Conservation (phyloP, 2,113 vertebrate genomes). For the Corydoras maculifer region DNA sequence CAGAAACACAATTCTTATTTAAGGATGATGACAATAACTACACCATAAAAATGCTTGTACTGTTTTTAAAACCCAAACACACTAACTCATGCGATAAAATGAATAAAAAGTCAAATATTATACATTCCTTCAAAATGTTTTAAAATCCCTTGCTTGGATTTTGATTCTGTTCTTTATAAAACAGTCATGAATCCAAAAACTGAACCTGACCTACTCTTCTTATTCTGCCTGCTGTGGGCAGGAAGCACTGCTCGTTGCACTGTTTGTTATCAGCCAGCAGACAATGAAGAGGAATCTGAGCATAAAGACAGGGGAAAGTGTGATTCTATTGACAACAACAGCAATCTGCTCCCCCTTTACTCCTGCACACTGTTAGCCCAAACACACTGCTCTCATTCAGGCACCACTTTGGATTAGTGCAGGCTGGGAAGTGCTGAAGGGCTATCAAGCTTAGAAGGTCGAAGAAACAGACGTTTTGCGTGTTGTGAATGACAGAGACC, state of each 20-base stretch:
- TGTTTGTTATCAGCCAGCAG: slow-evolving; percentile 58
- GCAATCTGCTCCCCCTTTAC: slow-evolving; percentile 13
- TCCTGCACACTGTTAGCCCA: background rate
- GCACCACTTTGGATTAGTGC: background rate
- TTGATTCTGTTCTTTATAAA: no score
- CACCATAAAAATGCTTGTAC: no score
- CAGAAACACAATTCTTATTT: no score
- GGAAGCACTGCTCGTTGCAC: slow-evolving; percentile 46
- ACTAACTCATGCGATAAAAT: no score
- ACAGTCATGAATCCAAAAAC: background rate
- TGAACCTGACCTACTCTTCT: slow-evolving; percentile 1
- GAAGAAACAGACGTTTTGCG: background rate
- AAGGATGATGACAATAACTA: no score
- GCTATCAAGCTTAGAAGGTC: background rate
- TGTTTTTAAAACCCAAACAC: no score
- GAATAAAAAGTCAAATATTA: no score
- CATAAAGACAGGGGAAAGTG: slow-evolving; percentile 63
- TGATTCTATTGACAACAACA: slow-evolving; percentile 42
- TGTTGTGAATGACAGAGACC: slow-evolving; percentile 10
- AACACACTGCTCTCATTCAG: background rate
- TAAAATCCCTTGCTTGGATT: no score
- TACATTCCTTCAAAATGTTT: no score
- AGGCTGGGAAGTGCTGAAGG: background rate
- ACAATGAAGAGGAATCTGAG: slow-evolving; percentile 63
- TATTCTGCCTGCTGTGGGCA: slow-evolving; percentile 27